These are phyloP conservation scores for Lordiphosa mommai DNA, from an alignment of 1,140 invertebrate genomes.

Conservation along the genomic window DNA sequence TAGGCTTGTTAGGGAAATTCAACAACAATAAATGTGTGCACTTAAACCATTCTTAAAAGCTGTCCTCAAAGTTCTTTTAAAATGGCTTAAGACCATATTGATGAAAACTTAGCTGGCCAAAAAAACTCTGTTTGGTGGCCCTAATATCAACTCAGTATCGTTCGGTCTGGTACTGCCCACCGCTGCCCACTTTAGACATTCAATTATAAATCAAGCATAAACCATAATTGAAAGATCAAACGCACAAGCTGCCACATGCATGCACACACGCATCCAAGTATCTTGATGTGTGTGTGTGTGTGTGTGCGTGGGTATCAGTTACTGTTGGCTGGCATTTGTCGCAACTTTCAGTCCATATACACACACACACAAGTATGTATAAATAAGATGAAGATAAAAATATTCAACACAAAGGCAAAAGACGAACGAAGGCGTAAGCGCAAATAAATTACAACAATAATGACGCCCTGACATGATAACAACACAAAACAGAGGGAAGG, in stretches of 20 bases:
- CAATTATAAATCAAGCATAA: constrained; percentile 71
- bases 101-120: no score
- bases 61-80: no score
- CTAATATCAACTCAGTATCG: no score
- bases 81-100: no score
- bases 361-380: not conserved
- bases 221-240: constrained; percentile 75
- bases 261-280: not conserved
- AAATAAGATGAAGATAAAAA: constrained; percentile 11
- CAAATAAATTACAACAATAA: constrained; percentile 76
- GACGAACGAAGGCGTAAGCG: constrained; percentile 50
- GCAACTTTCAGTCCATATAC: constrained; percentile 28
- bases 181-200: constrained; percentile 46
- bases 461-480: constrained; percentile 74
- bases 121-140: no score
- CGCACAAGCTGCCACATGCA: constrained; percentile 37
- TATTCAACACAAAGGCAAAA: constrained; percentile 1
- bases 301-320: constrained; percentile 4
- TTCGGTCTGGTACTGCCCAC: no score
- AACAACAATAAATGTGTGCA: no score
- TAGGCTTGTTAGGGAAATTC: no score
- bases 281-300: not conserved
- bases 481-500: constrained; percentile 34
- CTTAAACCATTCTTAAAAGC: no score
- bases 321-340: constrained; percentile 50